These are phyloP conservation scores for Semaprochilodus insignis DNA, from an alignment of 2,797 vertebrate species.

Conservation along the genomic window DNA sequence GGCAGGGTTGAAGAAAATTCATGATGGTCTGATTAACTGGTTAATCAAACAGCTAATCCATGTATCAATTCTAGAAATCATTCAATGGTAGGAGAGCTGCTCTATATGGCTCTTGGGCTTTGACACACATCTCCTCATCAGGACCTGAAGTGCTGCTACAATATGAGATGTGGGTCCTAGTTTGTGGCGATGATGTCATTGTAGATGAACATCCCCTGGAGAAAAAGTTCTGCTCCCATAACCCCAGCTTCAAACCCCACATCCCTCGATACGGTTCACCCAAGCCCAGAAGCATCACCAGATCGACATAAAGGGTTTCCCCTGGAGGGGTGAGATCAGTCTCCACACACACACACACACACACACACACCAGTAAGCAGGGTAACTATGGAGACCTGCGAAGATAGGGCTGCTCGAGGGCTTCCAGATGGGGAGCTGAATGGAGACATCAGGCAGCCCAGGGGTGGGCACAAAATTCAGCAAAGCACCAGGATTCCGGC, in stretches of 20 bases:
- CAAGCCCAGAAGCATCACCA: not conserved
- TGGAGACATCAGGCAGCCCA: conserved; percentile 4
- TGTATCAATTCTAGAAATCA: not conserved
- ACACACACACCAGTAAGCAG: conserved; percentile 21
- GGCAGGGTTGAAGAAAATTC: too few relatives aligned
- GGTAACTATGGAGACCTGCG: conserved; percentile 48
- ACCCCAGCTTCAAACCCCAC: not conserved
- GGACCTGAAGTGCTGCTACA: conserved; percentile 11
- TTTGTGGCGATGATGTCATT: conserved; percentile 58
- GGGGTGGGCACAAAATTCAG: not conserved
- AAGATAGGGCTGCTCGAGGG: not conserved
- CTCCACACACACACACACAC: not conserved
- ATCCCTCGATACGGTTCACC: not conserved
- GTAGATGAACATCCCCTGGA: conserved; percentile 31
- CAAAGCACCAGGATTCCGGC: conserved; percentile 14
- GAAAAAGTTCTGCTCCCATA: conserved; percentile 27
- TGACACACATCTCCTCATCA: not conserved
- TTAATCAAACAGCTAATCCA: not conserved
- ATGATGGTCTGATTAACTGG: too few relatives aligned
- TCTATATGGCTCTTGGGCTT: not conserved
- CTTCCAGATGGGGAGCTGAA: conserved; percentile 26
- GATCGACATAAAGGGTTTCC: conserved; percentile 21
- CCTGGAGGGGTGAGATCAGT: not conserved
- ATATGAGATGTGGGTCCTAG: not conserved
- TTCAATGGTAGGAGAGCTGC: not conserved